A percentile compares a stretch with the other conserved stretches of the same genome.
These are phyloP conservation scores for Zelostemma sp. DNA, from an alignment of 1,140 invertebrate genomes.

Conservation along the genomic window DNA sequence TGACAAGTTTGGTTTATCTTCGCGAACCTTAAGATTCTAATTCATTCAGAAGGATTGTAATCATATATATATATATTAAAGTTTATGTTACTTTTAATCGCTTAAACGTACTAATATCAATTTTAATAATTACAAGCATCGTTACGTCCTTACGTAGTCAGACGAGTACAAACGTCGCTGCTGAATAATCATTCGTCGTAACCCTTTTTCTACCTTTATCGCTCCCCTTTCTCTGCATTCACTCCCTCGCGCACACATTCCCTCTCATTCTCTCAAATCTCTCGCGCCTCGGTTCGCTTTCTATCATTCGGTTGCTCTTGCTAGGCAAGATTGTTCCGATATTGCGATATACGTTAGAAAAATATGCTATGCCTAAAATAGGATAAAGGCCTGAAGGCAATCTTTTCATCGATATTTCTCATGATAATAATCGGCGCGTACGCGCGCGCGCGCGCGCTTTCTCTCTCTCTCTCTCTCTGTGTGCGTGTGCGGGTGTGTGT, in stretches of 20 bases:
- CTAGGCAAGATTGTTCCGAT: conserved; percentile 65
- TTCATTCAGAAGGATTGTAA: conserved; percentile 64
- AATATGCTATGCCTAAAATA: conserved; percentile 72
- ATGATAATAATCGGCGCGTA: conserved; percentile 53
- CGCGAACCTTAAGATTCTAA: too few relatives aligned
- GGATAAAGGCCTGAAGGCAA: conserved; percentile 70
- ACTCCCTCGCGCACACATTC: conserved; percentile 20
- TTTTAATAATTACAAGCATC: conserved; percentile 70
- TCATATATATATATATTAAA: conserved; percentile 67
- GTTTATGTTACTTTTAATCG: conserved; percentile 68
- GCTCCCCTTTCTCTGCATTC: conserved; percentile 14
- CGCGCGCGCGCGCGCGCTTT: too few relatives aligned
- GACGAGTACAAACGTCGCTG: conserved; percentile 60
- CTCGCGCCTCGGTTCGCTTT: conserved; percentile 43
- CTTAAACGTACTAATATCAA: conserved; percentile 70
- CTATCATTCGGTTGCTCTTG: conserved; percentile 56
- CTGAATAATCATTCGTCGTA: conserved; percentile 51
- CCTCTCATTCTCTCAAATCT: conserved; percentile 31
- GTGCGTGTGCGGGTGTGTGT: conserved; percentile 11
- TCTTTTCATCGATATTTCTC: conserved; percentile 66
- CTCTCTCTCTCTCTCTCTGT: too few relatives aligned
- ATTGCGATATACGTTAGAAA: conserved; percentile 70
- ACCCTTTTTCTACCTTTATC: conserved; percentile 20
- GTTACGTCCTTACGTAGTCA: conserved; percentile 68
- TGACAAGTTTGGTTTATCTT: too few relatives aligned